Evolutionary conservation across 2,113 vertebrate species (phyloP), one percentile per base, ranked within the genome.

Genomic region (Paramormyrops kingsleyae): DNA sequence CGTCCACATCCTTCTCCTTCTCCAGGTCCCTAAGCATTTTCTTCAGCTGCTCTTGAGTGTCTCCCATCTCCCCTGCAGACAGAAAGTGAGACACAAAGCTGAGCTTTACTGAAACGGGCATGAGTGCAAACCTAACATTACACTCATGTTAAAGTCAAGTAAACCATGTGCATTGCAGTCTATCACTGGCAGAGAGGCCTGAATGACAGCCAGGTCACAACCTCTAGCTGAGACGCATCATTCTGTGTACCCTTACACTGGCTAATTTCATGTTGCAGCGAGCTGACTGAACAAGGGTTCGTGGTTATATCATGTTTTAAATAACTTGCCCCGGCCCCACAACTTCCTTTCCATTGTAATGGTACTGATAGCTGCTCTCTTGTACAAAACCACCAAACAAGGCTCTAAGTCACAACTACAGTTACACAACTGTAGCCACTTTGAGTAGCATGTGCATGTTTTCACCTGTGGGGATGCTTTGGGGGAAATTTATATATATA

Each of bases 11-110:
- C 46, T 96, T 95, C 8, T 98, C 96, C 90, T 97, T 98, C 90
- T 97, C 97, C 91, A 99, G 92, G 92, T 99, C 98, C 94, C 96
- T 96, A 90, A 99, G 94, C 99, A 99, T 99, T 94, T 98, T 97
- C 93, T 98, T 99, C 93, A 99, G 87, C 90, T 99, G 98, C 93
- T 98, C 97, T 93, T 98, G 97, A 91, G 98, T 98, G 92, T 97
- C 97, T 89, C 92, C 94, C 88, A 94, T 94, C 89, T 97, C 97
- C 56, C 92, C 96, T 93, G 62, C 88, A 50, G 12, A 21, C 31
- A 39, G 7, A 35, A 27, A 53, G n/a, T 5, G 19, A 44, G 77
- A 13, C 19, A 83, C 83, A 24, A 84, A 17, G 42, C 42, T 84
- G 21, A 9, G 9, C 83, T 44, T 84, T 47, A 80, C 5, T 19